Evolutionary conservation across 2,888 invertebrate species (phyloP).

Genomic region (Lamellibrachia satsuma): DNA sequence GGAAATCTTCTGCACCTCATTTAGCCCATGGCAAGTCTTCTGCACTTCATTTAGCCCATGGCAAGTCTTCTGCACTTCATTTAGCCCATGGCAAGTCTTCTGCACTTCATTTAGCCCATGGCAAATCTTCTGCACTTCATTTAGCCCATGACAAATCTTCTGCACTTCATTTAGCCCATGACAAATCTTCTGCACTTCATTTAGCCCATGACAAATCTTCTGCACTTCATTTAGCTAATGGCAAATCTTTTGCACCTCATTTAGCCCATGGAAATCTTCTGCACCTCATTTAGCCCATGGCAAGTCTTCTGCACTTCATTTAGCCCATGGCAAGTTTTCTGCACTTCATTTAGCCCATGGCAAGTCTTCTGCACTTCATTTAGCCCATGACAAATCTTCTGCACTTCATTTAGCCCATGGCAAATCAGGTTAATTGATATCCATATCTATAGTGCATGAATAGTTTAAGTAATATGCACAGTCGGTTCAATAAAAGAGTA

Average conservation of each 20-base stretch:
- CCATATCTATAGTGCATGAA: neutral
- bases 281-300: neutral
- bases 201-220: too few species aligned
- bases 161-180: too few species aligned
- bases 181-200: too few species aligned
- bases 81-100: neutral
- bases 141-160: too few species aligned
- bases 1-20: neutral
- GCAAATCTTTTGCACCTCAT: too few species aligned
- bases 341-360: neutral
- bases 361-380: neutral
- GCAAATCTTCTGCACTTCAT: neutral
- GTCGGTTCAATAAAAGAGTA: neutral
- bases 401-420: neutral
- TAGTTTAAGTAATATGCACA: neutral
- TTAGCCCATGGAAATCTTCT: neutral
- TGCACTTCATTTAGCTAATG: too few species aligned
- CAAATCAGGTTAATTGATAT: neutral
- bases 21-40: neutral
- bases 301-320: neutral
- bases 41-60: neutral
- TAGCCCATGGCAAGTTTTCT: neutral
- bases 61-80: neutral
- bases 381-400: neutral
- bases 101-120: neutral